Conservation (phyloP, 2,797 vertebrate genomes). For the Melanotaenia trifasciata region DNA sequence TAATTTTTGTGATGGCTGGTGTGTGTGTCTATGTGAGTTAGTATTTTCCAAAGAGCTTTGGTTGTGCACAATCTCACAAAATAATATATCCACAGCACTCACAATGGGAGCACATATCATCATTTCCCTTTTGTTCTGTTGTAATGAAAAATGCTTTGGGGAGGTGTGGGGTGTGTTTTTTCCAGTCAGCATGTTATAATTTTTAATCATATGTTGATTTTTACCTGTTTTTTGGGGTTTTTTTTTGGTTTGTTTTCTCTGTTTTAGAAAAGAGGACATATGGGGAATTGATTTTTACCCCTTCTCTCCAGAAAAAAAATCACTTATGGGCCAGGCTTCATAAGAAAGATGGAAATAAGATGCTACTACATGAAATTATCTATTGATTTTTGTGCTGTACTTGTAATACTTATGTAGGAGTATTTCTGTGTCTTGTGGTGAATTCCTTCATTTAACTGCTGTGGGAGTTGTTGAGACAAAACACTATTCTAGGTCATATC, state of each 20-base stretch:
- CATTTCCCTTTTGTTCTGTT: conserved; percentile 46
- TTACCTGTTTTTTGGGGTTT: conserved; percentile 59
- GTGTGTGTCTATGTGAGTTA: conserved; percentile 27
- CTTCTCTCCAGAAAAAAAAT: conserved; percentile 40
- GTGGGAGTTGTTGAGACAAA: conserved; percentile 55
- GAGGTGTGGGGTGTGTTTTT: conserved; percentile 59
- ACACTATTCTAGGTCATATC: conserved; percentile 66
- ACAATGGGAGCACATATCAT: conserved; percentile 38
- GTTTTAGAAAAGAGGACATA: conserved; percentile 28
- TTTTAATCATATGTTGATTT: conserved; percentile 73
- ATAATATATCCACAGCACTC: conserved; percentile 56
- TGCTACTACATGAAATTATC: conserved; percentile 73
- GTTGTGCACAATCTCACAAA: conserved; percentile 42
- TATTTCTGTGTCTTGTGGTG: conserved; percentile 43
- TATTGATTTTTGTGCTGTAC: conserved; percentile 73
- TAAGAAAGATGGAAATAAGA: conserved; percentile 69
- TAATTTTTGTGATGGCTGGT: conserved; percentile 66
- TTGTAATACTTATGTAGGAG: conserved; percentile 51
- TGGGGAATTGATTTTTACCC: conserved; percentile 43
- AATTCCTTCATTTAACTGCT: conserved; percentile 55
- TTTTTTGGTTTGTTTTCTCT: conserved; percentile 40
- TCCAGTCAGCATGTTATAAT: conserved; percentile 58
- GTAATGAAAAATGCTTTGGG: conserved; percentile 53
- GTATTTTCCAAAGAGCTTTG: conserved; percentile 33
- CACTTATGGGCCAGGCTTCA: conserved; percentile 43